Percentiles rank a stretch among this genome's conserved stretches.
Evolutionary conservation across 2,888 invertebrate species (phyloP).

Genomic region (Criorhina ranunculi): DNA sequence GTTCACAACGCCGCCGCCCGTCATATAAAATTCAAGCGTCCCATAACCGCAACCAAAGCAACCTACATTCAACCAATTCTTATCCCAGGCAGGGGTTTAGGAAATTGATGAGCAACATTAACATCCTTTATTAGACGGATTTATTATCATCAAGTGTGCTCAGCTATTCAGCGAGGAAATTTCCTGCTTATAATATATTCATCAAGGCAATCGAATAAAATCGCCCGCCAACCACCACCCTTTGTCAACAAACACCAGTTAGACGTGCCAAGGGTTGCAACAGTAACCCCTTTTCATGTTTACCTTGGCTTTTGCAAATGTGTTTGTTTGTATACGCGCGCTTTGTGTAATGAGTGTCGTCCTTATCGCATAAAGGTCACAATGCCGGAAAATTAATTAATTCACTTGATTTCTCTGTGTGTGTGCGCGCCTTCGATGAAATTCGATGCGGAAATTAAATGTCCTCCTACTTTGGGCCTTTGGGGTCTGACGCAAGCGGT

Average conservation of each 20-base stretch:
- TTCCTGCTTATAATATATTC: constrained; percentile 74
- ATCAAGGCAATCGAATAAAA: constrained; percentile 74
- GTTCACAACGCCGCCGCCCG: not conserved
- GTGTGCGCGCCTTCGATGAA: constrained; percentile 49
- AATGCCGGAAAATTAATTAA: constrained; percentile 76
- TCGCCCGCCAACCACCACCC: constrained; percentile 22
- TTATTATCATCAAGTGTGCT: constrained; percentile 74
- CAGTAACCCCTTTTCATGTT: constrained; percentile 56
- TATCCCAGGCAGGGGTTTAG: constrained; percentile 38
- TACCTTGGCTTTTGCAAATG: constrained; percentile 54
- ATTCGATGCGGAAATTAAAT: constrained; percentile 73
- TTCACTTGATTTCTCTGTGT: constrained; percentile 70
- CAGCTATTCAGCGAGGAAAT: constrained; percentile 62
- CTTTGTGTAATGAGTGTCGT: constrained; percentile 39
- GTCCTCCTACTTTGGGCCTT: constrained; percentile 37
- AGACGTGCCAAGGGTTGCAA: constrained; percentile 16
- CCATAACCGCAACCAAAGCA: constrained; percentile 37
- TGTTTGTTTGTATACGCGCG: constrained; percentile 43
- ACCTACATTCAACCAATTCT: constrained; percentile 42
- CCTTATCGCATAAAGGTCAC: constrained; percentile 70
- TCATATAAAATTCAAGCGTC: constrained; percentile 47
- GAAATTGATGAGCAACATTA: constrained; percentile 74
- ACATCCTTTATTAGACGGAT: constrained; percentile 75
- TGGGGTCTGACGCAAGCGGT: not conserved
- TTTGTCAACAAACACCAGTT: constrained; percentile 12